A percentile compares a stretch with the other conserved stretches of the same genome.
Conservation (phyloP, 2,797 vertebrate genomes). For the Gallinago nigripennis region DNA sequence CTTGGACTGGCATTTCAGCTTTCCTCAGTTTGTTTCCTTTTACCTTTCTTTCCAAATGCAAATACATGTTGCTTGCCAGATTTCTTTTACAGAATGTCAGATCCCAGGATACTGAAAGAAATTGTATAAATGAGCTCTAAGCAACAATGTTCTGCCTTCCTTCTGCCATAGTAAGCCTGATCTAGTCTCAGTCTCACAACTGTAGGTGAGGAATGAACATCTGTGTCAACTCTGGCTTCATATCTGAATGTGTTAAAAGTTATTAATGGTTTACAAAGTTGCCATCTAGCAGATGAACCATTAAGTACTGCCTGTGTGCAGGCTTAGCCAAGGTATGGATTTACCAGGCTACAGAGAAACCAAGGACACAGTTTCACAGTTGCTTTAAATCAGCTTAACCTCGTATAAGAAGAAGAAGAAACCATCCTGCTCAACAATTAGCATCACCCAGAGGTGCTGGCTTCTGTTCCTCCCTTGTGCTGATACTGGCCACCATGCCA, state of each 20-base stretch:
- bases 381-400: not conserved
- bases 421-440: not conserved
- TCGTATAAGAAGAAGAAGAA: not conserved
- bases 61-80: conserved; percentile 6
- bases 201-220: not conserved
- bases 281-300: not conserved
- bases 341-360: not conserved
- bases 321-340: not conserved
- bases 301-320: not conserved
- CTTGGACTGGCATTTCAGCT: conserved; percentile 2
- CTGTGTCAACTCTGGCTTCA: not conserved
- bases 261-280: not conserved
- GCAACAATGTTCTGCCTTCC: not conserved
- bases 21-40: conserved; percentile 10
- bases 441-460: not conserved
- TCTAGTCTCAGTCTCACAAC: not conserved
- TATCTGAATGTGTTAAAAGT: not conserved
- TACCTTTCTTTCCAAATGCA: conserved; percentile 33
- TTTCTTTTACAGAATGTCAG: not conserved
- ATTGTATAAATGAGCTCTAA: not conserved
- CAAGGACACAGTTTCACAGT: not conserved
- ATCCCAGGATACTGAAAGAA: not conserved
- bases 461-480: not conserved
- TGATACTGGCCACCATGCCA: not conserved
- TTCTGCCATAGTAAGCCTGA: not conserved